A percentile compares a stretch with the other conserved stretches of the same genome.
Evolutionary conservation across 2,113 vertebrate genomes (phyloP).

Genomic region (Muntiacus muntjak): DNA sequence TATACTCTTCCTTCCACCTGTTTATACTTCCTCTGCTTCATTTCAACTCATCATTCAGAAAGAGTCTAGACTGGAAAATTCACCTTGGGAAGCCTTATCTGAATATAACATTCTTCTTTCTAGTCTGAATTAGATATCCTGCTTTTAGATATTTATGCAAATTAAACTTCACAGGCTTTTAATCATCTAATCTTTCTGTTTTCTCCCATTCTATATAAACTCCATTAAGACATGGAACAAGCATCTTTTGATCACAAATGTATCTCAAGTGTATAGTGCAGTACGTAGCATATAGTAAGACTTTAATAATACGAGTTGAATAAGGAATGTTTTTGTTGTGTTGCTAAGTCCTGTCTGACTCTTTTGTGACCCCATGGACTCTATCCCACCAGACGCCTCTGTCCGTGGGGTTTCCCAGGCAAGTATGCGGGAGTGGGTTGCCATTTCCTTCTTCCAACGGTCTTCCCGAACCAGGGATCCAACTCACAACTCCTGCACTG

Average conservation of each 20-base stretch:
- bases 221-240: not conserved
- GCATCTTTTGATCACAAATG: not conserved
- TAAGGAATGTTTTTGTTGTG: not conserved
- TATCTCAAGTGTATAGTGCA: not conserved
- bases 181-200: not conserved
- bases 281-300: not conserved
- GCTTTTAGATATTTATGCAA: not conserved
- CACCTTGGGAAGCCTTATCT: not conserved
- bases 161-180: not conserved
- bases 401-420: not conserved
- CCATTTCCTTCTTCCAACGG: not conserved
- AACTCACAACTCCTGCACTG: not conserved
- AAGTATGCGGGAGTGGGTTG: not conserved
- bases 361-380: not conserved
- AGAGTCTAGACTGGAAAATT: not conserved
- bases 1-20: not conserved
- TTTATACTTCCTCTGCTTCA: not conserved
- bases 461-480: not conserved
- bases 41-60: not conserved
- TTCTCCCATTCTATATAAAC: not conserved
- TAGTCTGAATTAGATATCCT: not conserved
- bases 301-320: not conserved
- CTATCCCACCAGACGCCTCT: not conserved
- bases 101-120: not conserved
- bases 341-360: not conserved